Conservation (phyloP, 2,888 invertebrate species). For the Tricholauxania praeusta region DNA sequence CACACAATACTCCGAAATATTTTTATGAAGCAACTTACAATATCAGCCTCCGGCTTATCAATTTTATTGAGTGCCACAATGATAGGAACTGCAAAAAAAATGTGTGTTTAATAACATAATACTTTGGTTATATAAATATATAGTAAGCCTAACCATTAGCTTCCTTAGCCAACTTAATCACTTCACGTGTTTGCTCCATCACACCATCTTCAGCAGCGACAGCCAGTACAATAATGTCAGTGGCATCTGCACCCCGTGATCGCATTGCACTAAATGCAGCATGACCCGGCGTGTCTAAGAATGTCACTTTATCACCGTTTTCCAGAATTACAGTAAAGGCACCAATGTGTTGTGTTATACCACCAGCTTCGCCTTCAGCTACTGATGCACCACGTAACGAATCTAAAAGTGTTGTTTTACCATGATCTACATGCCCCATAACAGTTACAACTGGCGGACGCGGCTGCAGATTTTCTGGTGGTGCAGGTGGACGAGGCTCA, state of each 20-base stretch:
- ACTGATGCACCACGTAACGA: conserved; percentile 86
- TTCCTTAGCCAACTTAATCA: conserved; percentile 85
- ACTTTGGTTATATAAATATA: background rate
- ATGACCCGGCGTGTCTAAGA: conserved; percentile 98
- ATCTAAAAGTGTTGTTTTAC: conserved; percentile 97
- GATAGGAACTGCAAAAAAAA: conserved; percentile 81
- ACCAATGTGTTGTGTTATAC: conserved; percentile 99
- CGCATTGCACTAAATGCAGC: conserved; percentile 97
- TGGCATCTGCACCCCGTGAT: conserved; percentile 90
- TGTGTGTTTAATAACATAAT: background rate
- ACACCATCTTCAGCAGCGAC: conserved; percentile 99
- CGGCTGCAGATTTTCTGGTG: conserved; percentile 74
- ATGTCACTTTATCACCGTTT: conserved; percentile 86
- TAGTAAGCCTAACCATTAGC: conserved; percentile 73
- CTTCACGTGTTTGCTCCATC: conserved; percentile 97
- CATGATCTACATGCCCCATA: conserved; percentile 99
- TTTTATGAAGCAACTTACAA: conserved; percentile 73
- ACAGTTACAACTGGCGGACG: conserved; percentile 96
- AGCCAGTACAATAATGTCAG: conserved; percentile 94
- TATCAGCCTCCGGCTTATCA: conserved; percentile 90
- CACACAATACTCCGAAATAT: too few relatives aligned
- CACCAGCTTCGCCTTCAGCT: conserved; percentile 94
- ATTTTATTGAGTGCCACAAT: conserved; percentile 99
- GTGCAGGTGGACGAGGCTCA: conserved; percentile 74
- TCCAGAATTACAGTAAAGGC: conserved; percentile 87